Base-by-base conservation (phyloP, 2,888 invertebrate species). In the Rambutsinella grinnellia region DNA sequence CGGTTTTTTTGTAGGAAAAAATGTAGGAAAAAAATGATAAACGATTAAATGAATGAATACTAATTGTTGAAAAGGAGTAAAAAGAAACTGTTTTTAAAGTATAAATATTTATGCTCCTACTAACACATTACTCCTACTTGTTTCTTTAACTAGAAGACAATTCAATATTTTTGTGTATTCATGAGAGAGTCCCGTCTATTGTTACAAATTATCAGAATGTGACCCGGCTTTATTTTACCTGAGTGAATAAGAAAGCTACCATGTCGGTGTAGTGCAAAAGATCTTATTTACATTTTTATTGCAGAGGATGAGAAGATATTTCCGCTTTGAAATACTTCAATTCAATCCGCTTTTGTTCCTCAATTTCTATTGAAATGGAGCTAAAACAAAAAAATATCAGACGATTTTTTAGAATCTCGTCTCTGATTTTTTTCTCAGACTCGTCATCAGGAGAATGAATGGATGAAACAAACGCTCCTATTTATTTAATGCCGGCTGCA, bases 191-290 rank as follows among this genome's bases (percentile, higher is more conserved):
- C n/a, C 51, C 26, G 44, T 46, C 76, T 80, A 81, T 81, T 81
- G 79, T 81, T 75, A 60, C 65, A 75, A 82, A 78, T 80, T 83
- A 83, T 83, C 76, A 83, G 81, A 80, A 80, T 83, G 81, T 79
- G 80, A 83, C 81, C 54, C 24, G 3, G 27, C 8, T 65, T 51
- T 53, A 24, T 56, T 57, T 72, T 72, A 65, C 27, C 47, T 65
- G 56, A 58, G 46, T 47, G 36, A 65, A 54, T 24, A 23, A 54
- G 23, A 24, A 23, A 27, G 60, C 60, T 8, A 27, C 23, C 19
- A 21, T 56, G n/a, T n/a, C n/a, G n/a, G n/a, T n/a, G n/a, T 56
- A 24, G 3, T 58, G 6, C 17, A 17, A 17, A 3, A 24, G 58
- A 17, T 26, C 26, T 56, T 56, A 15, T 56, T 56, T 15, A 21